Evolutionary conservation across 2,797 vertebrate genomes (phyloP), one percentile per base, ranked within the genome.

Genomic region (Myotis myotis): DNA sequence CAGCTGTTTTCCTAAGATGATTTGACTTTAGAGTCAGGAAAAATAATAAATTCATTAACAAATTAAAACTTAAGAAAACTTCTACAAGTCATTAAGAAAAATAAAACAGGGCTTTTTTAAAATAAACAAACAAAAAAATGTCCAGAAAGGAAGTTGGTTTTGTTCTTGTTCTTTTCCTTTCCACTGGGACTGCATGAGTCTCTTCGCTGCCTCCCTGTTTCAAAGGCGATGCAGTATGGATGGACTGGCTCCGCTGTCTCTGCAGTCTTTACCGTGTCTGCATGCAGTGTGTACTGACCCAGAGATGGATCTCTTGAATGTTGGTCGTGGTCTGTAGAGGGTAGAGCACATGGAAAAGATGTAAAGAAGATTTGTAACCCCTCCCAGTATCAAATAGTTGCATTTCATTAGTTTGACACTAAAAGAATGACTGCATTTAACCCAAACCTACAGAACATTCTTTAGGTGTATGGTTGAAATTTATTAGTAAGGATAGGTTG

Each of bases 1-100:
- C 23, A 41, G 38, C 53, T 94, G 81, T 93, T 94, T 89, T 60
- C 70, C 83, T 87, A 66, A 79, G 62, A 49, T 80, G 47, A 47
- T 51, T 91, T 38, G 47, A 68, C 75, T 83, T 70, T 38, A 16
- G 28, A 87, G 5, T 92, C 44, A 78, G 66, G 47, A 78, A 71
- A 66, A 92, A 92, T 71, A 71, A 38, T 72, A 33, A 47, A 62
- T 62, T 62, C 17, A 53, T 75, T 87, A 57, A 84, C 64, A 75
- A 38, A 36, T 17, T 38, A 51, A 89, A 95, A 44, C 22, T 87
- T 75, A 70, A 28, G 25, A 55, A 86, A 89, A 87, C 30, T 6
- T 86, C 68, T 30, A 38, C n/a, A 86, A 79, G 38, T 93, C 64
- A 30, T 75, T 91, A 81, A 84, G 71, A 82, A 93, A 89, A 72